Conservation (phyloP, 1,140 invertebrate species). For the Pissodes strobi region DNA sequence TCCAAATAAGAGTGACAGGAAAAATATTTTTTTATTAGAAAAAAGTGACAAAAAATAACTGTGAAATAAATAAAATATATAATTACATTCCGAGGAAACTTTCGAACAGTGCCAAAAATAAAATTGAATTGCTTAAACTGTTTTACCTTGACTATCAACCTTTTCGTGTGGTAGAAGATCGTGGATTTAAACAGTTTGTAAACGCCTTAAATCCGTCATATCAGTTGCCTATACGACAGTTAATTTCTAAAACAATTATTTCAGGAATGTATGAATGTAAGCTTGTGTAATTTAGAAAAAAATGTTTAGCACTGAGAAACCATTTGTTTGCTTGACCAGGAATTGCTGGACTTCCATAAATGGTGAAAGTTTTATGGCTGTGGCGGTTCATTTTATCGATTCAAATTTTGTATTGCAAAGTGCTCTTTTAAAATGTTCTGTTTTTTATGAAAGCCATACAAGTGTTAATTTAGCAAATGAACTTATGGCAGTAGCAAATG, state of each 20-base stretch:
- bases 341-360: too few species aligned
- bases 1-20: too few species aligned
- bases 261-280: constrained; percentile 22
- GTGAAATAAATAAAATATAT: constrained; percentile 3
- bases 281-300: too few species aligned
- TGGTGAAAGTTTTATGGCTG: too few species aligned
- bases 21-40: too few species aligned
- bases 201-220: constrained; percentile 45
- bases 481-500: constrained; percentile 31
- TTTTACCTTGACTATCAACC: constrained; percentile 44
- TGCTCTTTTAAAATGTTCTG: too few species aligned
- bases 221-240: constrained; percentile 41
- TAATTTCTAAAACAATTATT: constrained; percentile 30
- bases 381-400: too few species aligned
- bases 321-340: constrained; percentile 14
- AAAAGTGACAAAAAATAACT: too few species aligned
- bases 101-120: constrained; percentile 5
- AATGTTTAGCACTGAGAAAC: background rate
- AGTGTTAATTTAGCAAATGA: too few species aligned
- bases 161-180: constrained; percentile 46
- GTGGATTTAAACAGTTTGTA: constrained; percentile 43
- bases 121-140: constrained; percentile 34
- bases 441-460: too few species aligned
- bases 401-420: too few species aligned
- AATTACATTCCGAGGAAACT: constrained; percentile 8